A percentile compares a stretch with the other conserved stretches of the same genome.
These are phyloP conservation scores for Lepidocyrtoides sp. DNA, from an alignment of 2,888 invertebrate species.

Conservation along the genomic window DNA sequence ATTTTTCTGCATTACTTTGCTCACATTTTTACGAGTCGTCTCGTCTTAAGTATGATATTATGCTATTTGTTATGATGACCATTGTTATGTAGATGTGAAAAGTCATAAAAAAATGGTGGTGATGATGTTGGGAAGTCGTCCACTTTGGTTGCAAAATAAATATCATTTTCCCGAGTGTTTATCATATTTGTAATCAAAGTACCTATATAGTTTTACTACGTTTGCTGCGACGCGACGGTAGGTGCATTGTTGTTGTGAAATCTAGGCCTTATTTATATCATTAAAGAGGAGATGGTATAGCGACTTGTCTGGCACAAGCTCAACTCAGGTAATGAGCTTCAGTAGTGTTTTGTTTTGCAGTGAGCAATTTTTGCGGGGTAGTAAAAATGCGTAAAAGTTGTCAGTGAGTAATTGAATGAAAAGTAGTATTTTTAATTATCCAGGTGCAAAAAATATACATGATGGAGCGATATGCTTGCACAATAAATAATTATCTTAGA, in stretches of 20 bases:
- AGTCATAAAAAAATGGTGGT: neutral
- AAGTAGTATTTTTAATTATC: neutral
- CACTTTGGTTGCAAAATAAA: neutral
- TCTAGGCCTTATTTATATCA: no score
- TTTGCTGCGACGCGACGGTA: no score
- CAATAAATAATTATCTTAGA: neutral
- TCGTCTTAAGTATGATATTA: neutral
- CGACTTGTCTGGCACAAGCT: no score
- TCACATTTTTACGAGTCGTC: constrained; percentile 24
- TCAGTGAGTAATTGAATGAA: neutral
- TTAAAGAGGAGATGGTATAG: no score
- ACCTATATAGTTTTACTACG: no score
- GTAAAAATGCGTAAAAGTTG: neutral
- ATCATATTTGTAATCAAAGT: neutral
- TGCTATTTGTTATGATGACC: neutral
- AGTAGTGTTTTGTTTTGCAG: neutral
- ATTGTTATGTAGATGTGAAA: constrained; percentile 28
- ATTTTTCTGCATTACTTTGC: constrained; percentile 6
- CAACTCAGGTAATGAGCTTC: no score
- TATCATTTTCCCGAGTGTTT: neutral
- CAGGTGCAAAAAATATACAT: neutral
- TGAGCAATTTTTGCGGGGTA: neutral
- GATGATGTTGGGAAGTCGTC: neutral
- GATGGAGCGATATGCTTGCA: neutral
- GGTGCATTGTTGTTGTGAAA: no score